Percentiles rank a stretch among this genome's conserved stretches.
Evolutionary conservation across 2,797 vertebrate genomes (phyloP).

Genomic region (Cyclura pinguis): DNA sequence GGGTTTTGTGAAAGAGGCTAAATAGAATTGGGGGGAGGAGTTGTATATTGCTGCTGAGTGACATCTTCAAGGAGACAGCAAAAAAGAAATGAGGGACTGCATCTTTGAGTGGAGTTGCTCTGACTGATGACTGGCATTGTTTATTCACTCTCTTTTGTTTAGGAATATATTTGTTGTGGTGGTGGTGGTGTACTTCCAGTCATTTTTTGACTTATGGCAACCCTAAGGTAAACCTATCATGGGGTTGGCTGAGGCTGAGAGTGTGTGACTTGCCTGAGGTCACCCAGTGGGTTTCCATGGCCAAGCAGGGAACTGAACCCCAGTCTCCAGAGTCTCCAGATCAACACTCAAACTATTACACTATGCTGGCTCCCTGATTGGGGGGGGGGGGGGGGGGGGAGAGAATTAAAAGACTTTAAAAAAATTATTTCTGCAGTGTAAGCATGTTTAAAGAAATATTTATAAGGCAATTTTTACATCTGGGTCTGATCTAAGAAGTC

Average conservation of each 20-base stretch:
- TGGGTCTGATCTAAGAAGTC: not conserved
- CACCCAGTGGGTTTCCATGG: too few relatives aligned
- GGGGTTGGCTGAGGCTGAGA: too few relatives aligned
- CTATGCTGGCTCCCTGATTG: too few relatives aligned
- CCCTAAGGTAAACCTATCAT: too few relatives aligned
- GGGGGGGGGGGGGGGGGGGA: too few relatives aligned
- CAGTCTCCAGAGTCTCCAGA: too few relatives aligned
- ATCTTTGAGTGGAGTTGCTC: not conserved
- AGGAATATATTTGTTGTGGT: not conserved
- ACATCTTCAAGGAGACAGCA: not conserved
- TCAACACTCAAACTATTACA: too few relatives aligned
- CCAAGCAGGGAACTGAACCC: too few relatives aligned
- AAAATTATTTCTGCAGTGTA: conserved; percentile 11
- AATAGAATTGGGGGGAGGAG: not conserved
- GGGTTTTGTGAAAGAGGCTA: not conserved
- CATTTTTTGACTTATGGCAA: too few relatives aligned
- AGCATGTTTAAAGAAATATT: not conserved
- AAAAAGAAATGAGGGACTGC: not conserved
- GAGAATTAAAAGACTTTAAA: not conserved
- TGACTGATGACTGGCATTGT: not conserved
- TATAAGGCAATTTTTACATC: conserved; percentile 23
- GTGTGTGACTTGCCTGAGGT: too few relatives aligned
- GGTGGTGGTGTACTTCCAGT: too few relatives aligned
- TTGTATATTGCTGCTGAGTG: not conserved
- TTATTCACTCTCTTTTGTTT: not conserved